Percentiles rank a stretch among this genome's conserved stretches.
These are phyloP conservation scores for Brenthis ino DNA, from an alignment of 2,888 invertebrate species.

Conservation along the genomic window DNA sequence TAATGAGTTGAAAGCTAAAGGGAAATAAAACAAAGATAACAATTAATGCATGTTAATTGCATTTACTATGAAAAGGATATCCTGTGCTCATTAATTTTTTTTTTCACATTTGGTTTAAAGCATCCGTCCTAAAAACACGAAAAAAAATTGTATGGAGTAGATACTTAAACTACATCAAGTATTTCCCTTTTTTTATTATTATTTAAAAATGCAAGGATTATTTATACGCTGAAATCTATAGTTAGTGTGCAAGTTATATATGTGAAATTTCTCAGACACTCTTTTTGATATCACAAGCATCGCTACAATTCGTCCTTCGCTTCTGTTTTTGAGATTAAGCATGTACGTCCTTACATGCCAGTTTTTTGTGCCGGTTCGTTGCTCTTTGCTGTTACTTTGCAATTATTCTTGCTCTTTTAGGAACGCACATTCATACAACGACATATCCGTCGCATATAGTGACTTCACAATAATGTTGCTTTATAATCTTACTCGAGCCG, in stretches of 20 bases:
- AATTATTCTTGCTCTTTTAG: slow-evolving; percentile 28
- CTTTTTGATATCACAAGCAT: slow-evolving; percentile 18
- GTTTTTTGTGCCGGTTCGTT: slow-evolving; percentile 46
- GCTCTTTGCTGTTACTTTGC: slow-evolving; percentile 35
- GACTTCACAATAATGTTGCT: background rate
- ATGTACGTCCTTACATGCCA: slow-evolving; percentile 40
- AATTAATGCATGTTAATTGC: background rate
- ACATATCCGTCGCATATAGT: slow-evolving; percentile 4
- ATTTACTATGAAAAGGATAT: background rate
- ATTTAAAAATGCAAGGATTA: too few relatives aligned
- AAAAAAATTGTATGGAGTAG: background rate
- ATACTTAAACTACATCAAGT: background rate
- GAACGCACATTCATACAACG: slow-evolving; percentile 20
- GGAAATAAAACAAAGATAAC: background rate
- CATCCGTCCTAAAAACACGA: background rate
- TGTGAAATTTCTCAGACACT: background rate
- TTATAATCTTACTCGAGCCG: background rate
- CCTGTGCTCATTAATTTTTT: background rate
- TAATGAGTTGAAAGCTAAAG: background rate
- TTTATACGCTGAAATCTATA: too few relatives aligned
- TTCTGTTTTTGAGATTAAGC: slow-evolving; percentile 36
- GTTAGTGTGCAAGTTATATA: background rate
- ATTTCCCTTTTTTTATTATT: too few relatives aligned
- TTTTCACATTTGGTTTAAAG: slow-evolving; percentile 2
- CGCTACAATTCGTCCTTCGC: slow-evolving; percentile 32